A percentile compares a stretch with the other conserved stretches of the same genome.
Evolutionary conservation across 2,113 vertebrate genomes (phyloP).

Genomic region (Uria aalge): DNA sequence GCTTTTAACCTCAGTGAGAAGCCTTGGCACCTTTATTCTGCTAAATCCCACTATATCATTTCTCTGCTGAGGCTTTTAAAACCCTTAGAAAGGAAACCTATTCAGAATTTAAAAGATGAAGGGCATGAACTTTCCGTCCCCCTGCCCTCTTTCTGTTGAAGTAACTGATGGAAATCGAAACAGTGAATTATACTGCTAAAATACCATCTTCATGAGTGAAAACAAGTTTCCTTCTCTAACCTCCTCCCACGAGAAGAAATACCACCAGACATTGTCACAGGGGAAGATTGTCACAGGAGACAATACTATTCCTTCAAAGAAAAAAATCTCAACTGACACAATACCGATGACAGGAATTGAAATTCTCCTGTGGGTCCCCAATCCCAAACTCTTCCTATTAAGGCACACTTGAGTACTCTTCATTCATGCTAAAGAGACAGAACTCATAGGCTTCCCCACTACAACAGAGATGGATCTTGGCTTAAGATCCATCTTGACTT

Average conservation of each 20-base stretch:
- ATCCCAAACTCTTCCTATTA: not conserved
- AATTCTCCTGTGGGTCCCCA: not conserved
- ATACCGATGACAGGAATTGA: not conserved
- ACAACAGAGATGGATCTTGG: not conserved
- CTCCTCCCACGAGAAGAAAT: not conserved
- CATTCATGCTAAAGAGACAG: not conserved
- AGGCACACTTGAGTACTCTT: not conserved
- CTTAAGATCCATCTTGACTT: not conserved
- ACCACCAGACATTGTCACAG: not conserved
- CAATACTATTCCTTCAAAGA: not conserved
- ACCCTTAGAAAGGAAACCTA: not conserved
- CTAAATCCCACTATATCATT: not conserved
- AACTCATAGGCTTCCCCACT: not conserved
- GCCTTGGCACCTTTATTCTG: not conserved
- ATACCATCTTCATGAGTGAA: not conserved
- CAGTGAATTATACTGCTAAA: not conserved
- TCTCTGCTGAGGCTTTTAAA: not conserved
- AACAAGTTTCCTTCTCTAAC: not conserved
- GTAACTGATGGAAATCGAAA: not conserved
- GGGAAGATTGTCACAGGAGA: not conserved
- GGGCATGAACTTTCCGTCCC: not conserved
- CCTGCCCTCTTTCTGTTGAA: not conserved
- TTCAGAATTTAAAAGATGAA: not conserved
- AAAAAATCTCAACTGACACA: not conserved
- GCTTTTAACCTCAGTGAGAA: not conserved